A percentile compares a stretch with the other conserved stretches of the same genome.
Evolutionary conservation across 2,888 invertebrate genomes (phyloP).

Genomic region (Sturmia bella): DNA sequence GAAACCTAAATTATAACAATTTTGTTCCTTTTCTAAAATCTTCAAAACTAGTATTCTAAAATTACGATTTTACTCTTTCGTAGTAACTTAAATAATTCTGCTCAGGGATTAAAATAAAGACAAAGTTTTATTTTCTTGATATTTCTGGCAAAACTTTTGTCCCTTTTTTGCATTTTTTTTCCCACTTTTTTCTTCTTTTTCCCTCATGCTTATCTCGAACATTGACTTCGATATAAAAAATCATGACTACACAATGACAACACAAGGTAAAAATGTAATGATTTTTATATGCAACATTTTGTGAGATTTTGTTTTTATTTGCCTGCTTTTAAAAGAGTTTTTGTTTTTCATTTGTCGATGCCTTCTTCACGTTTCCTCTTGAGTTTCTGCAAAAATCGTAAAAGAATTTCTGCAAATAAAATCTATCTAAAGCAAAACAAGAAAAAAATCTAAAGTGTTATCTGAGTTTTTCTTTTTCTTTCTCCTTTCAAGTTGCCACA

Average conservation of each 20-base stretch:
- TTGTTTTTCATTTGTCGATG: background rate
- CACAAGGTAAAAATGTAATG: slow-evolving; percentile 62
- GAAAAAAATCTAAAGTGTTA: slow-evolving; percentile 64
- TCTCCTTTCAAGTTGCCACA: background rate
- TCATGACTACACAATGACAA: slow-evolving; percentile 57
- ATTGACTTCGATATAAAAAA: slow-evolving; percentile 64
- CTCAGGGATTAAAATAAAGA: slow-evolving; percentile 46
- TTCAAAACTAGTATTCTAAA: background rate
- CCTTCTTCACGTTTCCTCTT: slow-evolving; percentile 12
- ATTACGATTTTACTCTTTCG: slow-evolving; percentile 43
- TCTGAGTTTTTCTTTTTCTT: slow-evolving; percentile 49
- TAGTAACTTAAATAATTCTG: background rate
- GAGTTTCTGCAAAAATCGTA: slow-evolving; percentile 38
- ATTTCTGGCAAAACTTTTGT: slow-evolving; percentile 18
- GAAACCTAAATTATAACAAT: too few relatives aligned
- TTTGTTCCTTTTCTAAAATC: too few relatives aligned
- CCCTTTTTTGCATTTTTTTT: background rate
- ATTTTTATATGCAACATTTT: slow-evolving; percentile 62
- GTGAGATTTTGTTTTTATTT: slow-evolving; percentile 14
- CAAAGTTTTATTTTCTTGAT: slow-evolving; percentile 47
- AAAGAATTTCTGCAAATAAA: slow-evolving; percentile 39
- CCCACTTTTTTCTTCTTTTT: slow-evolving; percentile 1
- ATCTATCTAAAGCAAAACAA: slow-evolving; percentile 25
- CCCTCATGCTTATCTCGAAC: slow-evolving; percentile 28
- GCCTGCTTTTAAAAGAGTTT: slow-evolving; percentile 1